These are phyloP conservation scores for Phalanger gymnotis DNA, from an alignment of 2,797 vertebrate genomes.

Conservation along the genomic window DNA sequence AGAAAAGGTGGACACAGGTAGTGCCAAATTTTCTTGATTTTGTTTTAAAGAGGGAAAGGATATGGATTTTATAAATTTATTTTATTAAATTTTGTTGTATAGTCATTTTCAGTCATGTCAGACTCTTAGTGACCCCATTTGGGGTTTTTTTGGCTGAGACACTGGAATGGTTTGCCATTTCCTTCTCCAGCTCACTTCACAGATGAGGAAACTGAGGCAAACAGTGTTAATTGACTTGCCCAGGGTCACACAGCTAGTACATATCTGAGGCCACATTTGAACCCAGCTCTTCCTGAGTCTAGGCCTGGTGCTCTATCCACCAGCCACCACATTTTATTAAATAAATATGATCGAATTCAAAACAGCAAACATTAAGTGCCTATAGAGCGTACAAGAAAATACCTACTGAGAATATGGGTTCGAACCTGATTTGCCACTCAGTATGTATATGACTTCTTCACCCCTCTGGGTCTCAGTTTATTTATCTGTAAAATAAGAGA, in stretches of 20 bases:
- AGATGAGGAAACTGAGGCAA: not conserved
- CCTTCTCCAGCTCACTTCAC: not conserved
- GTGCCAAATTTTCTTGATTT: not conserved
- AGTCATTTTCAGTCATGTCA: not conserved
- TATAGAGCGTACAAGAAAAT: not conserved
- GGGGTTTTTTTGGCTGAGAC: not conserved
- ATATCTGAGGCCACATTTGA: not conserved
- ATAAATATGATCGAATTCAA: not conserved
- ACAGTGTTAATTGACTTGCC: not conserved
- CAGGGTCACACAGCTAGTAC: not conserved
- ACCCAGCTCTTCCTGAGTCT: not conserved
- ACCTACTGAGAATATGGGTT: not conserved
- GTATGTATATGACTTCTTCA: not conserved
- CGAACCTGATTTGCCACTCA: not conserved
- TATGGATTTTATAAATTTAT: not conserved
- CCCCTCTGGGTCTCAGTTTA: not conserved
- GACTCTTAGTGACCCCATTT: not conserved
- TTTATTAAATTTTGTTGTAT: not conserved
- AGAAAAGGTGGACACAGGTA: not conserved
- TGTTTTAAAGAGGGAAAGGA: not conserved
- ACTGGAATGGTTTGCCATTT: not conserved
- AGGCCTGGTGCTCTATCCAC: not conserved
- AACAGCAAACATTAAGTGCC: not conserved
- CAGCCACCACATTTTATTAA: not conserved
- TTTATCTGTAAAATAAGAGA: not conserved